Base-by-base conservation (phyloP, 2,888 invertebrate species). In the Colletes collaris region DNA sequence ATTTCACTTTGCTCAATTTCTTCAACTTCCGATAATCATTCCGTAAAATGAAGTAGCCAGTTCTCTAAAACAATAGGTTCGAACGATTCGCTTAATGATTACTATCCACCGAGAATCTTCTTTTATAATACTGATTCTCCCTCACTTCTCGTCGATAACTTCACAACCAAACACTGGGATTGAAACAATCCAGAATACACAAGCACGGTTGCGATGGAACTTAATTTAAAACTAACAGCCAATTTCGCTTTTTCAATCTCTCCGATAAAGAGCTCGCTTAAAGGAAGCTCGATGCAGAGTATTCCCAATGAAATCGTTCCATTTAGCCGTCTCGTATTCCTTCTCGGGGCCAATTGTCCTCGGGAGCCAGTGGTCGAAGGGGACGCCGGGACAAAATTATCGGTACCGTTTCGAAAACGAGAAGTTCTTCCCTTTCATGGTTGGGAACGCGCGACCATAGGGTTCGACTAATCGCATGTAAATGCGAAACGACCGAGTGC, bases 381-480 rank as follows among this genome's bases (percentile, higher is more conserved):
- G 49, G 27, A 3, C 10, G 40, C 16, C 27, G 35, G 63, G 63
- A 35, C 63, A 35, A 44, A 59, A 67, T 76, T 63, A 60, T n/a
- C 67, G 52, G 50, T 44, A 13, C 13, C 16, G 37, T 10, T 5
- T 10, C n/a, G 40, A 19, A 58, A 77, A 64, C 50, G 56, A 72
- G 35, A 63, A 8, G 44, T 46, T 46, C 44, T 46, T 46, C 44
- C 44, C 44, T 46, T 46, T 46, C 60, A 6, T 10, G 0, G 50
- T 40, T 69, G 73, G 56, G 75, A 77, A 46, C 46, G 69, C 49
- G 62, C 53, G 52, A 78, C 62, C 72, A 64, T 56, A 50, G 68
- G 35, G 49, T 64, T 58, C 73, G 65, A 50, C 72, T 78, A 67
- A 78, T 74, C 70, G 67, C 73, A 74, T 76, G 80, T 76, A 80